These are phyloP conservation scores for Ophion ellenae DNA, from an alignment of 2,888 invertebrate genomes.

Conservation along the genomic window DNA sequence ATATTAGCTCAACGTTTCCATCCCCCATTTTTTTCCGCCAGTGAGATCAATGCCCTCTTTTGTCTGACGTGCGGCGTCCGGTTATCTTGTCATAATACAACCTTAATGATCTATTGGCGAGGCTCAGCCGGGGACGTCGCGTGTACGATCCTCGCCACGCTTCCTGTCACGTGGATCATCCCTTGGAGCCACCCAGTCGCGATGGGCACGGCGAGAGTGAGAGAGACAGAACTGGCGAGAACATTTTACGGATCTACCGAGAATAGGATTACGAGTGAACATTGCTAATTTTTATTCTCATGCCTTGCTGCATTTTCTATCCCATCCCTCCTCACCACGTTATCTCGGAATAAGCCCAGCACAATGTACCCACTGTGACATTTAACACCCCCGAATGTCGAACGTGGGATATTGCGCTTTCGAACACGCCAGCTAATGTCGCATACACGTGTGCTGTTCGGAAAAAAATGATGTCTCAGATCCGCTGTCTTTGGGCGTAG, in stretches of 20 bases:
- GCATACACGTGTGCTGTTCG: not conserved
- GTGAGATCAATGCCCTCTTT: conserved; percentile 66
- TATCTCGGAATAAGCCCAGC: conserved; percentile 71
- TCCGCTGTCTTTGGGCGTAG: not conserved
- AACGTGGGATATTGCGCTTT: conserved; percentile 25
- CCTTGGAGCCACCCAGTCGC: conserved; percentile 72
- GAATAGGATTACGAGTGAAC: conserved; percentile 78
- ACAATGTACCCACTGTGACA: not conserved
- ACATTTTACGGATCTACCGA: conserved; percentile 63
- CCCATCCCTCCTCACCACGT: conserved; percentile 52
- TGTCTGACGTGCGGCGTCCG: conserved; percentile 68
- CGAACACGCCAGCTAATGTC: not conserved
- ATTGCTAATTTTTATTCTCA: conserved; percentile 78
- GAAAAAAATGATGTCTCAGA: not conserved
- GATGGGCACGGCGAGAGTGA: conserved; percentile 6
- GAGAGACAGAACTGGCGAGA: conserved; percentile 12
- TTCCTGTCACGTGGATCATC: conserved; percentile 79
- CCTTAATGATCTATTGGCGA: conserved; percentile 81
- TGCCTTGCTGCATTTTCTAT: conserved; percentile 19
- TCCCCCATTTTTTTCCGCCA: conserved; percentile 54
- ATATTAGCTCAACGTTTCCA: conserved; percentile 53
- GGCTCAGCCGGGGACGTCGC: conserved; percentile 75
- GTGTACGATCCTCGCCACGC: conserved; percentile 80
- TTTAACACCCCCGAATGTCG: conserved; percentile 12
- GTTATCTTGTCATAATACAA: conserved; percentile 81